These are phyloP conservation scores for Trichacis sp. DNA, from an alignment of 2,888 invertebrate species.

Conservation along the genomic window DNA sequence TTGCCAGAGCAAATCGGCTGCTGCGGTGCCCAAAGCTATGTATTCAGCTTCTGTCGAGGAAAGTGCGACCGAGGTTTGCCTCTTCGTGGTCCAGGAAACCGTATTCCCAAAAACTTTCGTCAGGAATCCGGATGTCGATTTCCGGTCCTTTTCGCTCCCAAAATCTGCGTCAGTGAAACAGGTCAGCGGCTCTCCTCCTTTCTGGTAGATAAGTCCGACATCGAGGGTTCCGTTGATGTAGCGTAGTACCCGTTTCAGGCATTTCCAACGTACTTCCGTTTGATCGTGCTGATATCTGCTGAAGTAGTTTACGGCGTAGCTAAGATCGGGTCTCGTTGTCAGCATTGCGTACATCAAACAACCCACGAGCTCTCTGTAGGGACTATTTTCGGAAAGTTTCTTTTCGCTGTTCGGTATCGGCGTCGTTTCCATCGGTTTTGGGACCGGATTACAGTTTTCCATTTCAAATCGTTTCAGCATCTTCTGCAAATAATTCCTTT, in stretches of 20 bases:
- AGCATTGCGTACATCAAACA: constrained; percentile 16
- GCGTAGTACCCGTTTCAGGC: constrained; percentile 30
- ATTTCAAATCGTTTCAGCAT: constrained; percentile 48
- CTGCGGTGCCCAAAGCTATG: constrained; percentile 49
- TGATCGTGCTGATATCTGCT: constrained; percentile 16
- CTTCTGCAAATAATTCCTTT: constrained; percentile 42
- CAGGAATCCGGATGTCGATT: constrained; percentile 54
- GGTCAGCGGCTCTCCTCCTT: background rate
- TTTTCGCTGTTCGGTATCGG: background rate
- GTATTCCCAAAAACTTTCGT: constrained; percentile 46
- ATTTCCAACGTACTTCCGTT: constrained; percentile 21
- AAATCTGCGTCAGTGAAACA: constrained; percentile 11
- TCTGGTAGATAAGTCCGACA: background rate
- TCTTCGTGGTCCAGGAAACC: constrained; percentile 53
- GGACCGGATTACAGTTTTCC: constrained; percentile 44
- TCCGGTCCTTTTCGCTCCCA: constrained; percentile 30
- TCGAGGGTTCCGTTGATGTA: constrained; percentile 23
- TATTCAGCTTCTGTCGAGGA: too few species aligned
- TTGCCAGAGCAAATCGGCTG: constrained; percentile 49
- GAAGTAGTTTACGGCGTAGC: constrained; percentile 15
- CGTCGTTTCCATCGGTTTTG: constrained; percentile 45
- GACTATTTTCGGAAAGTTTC: background rate
- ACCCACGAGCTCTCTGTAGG: constrained; percentile 7
- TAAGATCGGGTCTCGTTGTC: constrained; percentile 29
- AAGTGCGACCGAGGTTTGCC: too few species aligned